Base-by-base conservation (phyloP, 2,113 vertebrate species). In the Anseranas semipalmata region DNA sequence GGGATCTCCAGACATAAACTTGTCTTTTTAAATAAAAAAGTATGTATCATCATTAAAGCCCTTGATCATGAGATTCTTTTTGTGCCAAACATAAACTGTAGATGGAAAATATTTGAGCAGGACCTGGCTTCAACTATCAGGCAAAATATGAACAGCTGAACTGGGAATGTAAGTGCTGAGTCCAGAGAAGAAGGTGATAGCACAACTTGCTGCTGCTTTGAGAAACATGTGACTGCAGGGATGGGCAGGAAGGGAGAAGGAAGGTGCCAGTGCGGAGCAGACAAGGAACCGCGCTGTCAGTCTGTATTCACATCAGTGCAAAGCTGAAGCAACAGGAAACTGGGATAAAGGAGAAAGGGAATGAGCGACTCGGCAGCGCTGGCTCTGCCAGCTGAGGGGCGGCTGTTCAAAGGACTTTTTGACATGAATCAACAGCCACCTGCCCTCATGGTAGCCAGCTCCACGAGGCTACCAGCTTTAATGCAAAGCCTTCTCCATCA, bases 61-160 rank as follows among this genome's bases (percentile, higher is more conserved):
- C 28, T 91, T 30, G 66, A 76, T 81, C 72, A 82, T n/a, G 85
- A 94, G 92, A 92, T 59, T 68, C 7, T 35, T 78, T 87, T 93
- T 87, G 87, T 2, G 81, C 89, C 89, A 93, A 96, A 89, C 45
- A 85, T 94, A 78, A 97, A 85, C 58, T 91, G 86, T 85, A 89
- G 68, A 85, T 87, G 94, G 88, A 96, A 98, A 97, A 92, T 89
- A 95, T 81, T 55, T 90, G 50, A 93, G 50, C 63, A 74, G 73
- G 91, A 97, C 50, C 78, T 95, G 76, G 87, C 89, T 72, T 76
- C 80, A 66, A 41, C 32, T 91, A 12, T 53, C 46, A 73, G n/a
- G 85, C 73, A 72, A 93, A 84, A 94, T 90, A 68, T 22, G 92
- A 94, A 76, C 63, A 53, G 43, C 50, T 92, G 93, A 93, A 76